Evolutionary conservation across 2,888 invertebrate genomes (phyloP).

Genomic region (Eurytoma californica): DNA sequence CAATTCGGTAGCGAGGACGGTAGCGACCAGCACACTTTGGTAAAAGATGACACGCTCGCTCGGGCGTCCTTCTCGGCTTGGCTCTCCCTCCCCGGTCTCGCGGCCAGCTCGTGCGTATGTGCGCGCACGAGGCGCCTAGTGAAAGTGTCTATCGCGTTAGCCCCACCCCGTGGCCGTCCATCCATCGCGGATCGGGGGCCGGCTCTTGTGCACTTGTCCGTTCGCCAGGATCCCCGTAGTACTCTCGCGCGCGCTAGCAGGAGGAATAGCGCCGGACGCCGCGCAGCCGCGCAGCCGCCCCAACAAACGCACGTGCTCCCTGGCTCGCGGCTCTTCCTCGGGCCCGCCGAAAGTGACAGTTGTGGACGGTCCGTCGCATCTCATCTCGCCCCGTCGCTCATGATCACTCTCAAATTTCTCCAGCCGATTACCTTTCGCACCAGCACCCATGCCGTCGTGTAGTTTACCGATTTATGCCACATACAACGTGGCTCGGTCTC

Average conservation of each 20-base stretch:
- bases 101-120: background rate
- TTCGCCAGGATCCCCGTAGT: slow-evolving; percentile 2
- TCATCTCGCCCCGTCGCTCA: background rate
- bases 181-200: slow-evolving; percentile 17
- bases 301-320: background rate
- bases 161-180: slow-evolving; percentile 41
- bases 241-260: slow-evolving; percentile 10
- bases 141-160: slow-evolving; percentile 51
- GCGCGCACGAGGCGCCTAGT: slow-evolving; percentile 38
- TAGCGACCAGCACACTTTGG: background rate
- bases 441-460: no score
- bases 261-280: slow-evolving; percentile 7
- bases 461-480: no score
- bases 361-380: background rate
- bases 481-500: no score
- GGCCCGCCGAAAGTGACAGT: background rate
- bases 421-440: no score
- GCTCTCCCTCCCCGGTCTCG: background rate
- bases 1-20: background rate
- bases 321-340: background rate
- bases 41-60: background rate
- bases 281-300: background rate
- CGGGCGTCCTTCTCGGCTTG: no score
- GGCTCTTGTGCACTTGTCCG: slow-evolving; percentile 26
- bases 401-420: background rate